A percentile compares a stretch with the other conserved stretches of the same genome.
Conservation (phyloP, 1,140 invertebrate genomes). For the Zaprionus nigranus region DNA sequence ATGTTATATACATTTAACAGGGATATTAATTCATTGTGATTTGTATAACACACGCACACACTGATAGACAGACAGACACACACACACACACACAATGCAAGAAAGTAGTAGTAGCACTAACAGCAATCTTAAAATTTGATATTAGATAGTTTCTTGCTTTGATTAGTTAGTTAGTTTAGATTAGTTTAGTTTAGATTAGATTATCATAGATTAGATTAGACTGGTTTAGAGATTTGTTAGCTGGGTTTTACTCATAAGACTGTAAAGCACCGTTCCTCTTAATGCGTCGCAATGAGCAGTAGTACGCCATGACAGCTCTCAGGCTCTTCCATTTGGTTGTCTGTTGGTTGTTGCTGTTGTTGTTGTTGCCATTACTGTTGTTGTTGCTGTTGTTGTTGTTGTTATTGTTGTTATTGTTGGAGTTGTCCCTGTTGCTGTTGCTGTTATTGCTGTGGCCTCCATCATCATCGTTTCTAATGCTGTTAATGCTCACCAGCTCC, state of each 20-base stretch:
- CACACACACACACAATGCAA: conserved; percentile 46
- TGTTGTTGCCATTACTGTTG: conserved; percentile 86
- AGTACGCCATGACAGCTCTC: conserved; percentile 93
- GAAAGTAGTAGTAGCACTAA: conserved; percentile 42
- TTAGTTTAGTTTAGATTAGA: not conserved
- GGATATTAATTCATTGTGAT: conserved; percentile 16
- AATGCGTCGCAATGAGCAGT: conserved; percentile 93
- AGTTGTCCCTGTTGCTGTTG: conserved; percentile 85
- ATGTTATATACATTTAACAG: not conserved
- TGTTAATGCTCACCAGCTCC: conserved; percentile 48
- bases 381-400: conserved; percentile 13
- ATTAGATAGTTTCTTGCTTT: conserved; percentile 41
- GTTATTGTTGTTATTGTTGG: not conserved
- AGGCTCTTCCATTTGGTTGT: conserved; percentile 93
- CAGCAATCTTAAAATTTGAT: conserved; percentile 39
- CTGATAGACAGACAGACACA: not conserved
- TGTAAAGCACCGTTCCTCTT: conserved; percentile 89
- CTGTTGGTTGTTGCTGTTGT: conserved; percentile 84
- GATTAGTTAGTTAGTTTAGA: conserved; percentile 31
- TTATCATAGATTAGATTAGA: not conserved
- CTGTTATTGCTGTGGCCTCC: conserved; percentile 8
- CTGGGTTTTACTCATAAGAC: conserved; percentile 41
- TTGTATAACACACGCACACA: conserved; percentile 22
- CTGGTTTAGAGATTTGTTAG: conserved; percentile 40
- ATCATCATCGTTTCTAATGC: conserved; percentile 5